These are phyloP conservation scores for Dolichopus griseipennis DNA, from an alignment of 2,888 invertebrate species.

Conservation along the genomic window DNA sequence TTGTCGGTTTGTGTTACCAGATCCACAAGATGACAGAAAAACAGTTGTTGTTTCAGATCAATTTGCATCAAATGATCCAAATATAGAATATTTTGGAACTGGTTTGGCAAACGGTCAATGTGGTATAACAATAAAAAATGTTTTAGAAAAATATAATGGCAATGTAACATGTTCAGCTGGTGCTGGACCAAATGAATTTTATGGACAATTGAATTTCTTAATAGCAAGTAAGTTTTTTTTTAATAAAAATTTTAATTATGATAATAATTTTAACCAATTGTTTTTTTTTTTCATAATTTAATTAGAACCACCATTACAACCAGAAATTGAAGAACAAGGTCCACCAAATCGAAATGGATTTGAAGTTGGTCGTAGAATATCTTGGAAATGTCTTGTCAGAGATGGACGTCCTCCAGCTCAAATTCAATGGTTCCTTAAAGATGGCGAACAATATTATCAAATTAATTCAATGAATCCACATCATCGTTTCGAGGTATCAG, in stretches of 20 bases:
- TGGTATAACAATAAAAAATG: slow-evolving; percentile 56
- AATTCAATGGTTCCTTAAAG: slow-evolving; percentile 59
- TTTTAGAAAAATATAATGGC: slow-evolving; percentile 61
- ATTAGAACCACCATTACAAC: slow-evolving; percentile 37
- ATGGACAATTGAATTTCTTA: slow-evolving; percentile 52
- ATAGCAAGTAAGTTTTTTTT: slow-evolving; percentile 59
- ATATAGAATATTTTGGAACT: slow-evolving; percentile 48
- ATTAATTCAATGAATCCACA: slow-evolving; percentile 20
- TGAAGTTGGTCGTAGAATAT: slow-evolving; percentile 51
- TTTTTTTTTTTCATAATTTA: neutral
- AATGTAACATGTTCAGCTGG: slow-evolving; percentile 59
- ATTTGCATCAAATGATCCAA: slow-evolving; percentile 38
- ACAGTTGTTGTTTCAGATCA: slow-evolving; percentile 44
- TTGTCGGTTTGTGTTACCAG: slow-evolving; percentile 47
- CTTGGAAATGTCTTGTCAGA: slow-evolving; percentile 58
- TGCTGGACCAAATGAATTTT: slow-evolving; percentile 51
- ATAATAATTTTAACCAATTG: neutral
- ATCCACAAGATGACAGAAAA: slow-evolving; percentile 29
- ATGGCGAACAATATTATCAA: slow-evolving; percentile 48
- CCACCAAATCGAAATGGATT: slow-evolving; percentile 35
- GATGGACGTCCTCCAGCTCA: slow-evolving; percentile 68
- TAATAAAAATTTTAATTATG: neutral
- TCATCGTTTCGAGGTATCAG: slow-evolving; percentile 25
- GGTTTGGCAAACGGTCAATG: slow-evolving; percentile 58
- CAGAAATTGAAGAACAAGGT: slow-evolving; percentile 33